These are phyloP conservation scores for Ephestia elutella DNA, from an alignment of 1,140 invertebrate genomes.

Conservation along the genomic window DNA sequence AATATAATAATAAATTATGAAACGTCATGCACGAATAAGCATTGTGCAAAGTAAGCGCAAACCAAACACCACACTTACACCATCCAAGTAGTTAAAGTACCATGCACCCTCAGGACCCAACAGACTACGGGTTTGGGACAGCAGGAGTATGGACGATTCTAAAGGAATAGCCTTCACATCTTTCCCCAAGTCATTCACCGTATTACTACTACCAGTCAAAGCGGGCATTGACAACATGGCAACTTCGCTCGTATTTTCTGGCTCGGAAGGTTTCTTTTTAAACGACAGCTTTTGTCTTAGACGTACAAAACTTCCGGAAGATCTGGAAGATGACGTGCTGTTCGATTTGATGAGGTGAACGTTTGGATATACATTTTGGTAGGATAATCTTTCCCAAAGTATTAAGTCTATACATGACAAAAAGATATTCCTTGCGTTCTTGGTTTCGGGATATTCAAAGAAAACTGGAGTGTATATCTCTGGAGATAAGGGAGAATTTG, in stretches of 20 bases:
- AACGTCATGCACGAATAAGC: conserved; percentile 14
- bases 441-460: conserved; percentile 48
- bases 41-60: conserved; percentile 9
- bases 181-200: conserved; percentile 49
- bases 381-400: conserved; percentile 62
- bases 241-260: conserved; percentile 41
- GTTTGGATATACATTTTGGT: conserved; percentile 49
- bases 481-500: conserved; percentile 39
- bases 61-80: conserved; percentile 60
- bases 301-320: conserved; percentile 44
- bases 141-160: conserved; percentile 45
- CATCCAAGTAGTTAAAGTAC: conserved; percentile 67
- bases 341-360: conserved; percentile 41
- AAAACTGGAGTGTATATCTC: conserved; percentile 61
- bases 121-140: conserved; percentile 52
- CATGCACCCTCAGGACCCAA: conserved; percentile 57
- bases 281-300: conserved; percentile 39
- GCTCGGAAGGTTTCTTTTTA: conserved; percentile 34
- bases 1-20: too few relatives aligned
- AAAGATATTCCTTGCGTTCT: conserved; percentile 24
- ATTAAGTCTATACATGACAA: conserved; percentile 64
- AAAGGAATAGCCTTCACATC: conserved; percentile 53
- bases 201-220: conserved; percentile 45
- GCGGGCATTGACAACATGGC: conserved; percentile 55
- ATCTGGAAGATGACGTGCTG: conserved; percentile 42